phyloP scores from a whole-genome alignment of 2,113 vertebrate species.

The Alces alces region DNA sequence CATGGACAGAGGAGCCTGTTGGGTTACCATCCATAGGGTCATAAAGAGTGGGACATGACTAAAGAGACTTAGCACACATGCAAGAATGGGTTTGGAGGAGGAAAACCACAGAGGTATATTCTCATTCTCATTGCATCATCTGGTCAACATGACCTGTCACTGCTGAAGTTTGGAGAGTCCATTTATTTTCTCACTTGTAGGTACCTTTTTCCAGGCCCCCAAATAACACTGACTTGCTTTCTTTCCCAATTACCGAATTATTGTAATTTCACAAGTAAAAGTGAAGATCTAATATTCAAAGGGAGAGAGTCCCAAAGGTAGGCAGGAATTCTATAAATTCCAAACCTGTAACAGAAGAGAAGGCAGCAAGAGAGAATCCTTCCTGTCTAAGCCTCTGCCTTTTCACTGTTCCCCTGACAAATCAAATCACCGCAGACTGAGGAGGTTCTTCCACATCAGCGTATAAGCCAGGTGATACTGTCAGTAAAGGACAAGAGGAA shows the following conservation, averaged over 20 bases:
- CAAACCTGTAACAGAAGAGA: neutral
- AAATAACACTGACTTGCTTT: neutral
- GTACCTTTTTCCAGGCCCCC: neutral
- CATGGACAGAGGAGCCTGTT: neutral
- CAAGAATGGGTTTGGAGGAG: neutral
- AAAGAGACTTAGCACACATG: neutral
- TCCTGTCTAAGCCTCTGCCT: neutral
- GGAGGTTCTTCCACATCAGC: neutral
- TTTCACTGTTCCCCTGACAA: slow-evolving; percentile 31
- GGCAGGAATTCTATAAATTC: slow-evolving; percentile 2
- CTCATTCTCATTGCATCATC: neutral
- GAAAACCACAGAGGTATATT: neutral
- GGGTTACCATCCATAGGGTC: neutral
- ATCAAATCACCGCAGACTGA: neutral
- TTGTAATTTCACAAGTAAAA: slow-evolving; percentile 34
- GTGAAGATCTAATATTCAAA: neutral
- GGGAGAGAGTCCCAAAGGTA: neutral
- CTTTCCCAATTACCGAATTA: neutral
- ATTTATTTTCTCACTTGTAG: neutral
- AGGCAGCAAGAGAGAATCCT: neutral
- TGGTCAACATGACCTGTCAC: neutral
- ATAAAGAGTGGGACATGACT: neutral
- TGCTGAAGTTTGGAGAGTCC: neutral
- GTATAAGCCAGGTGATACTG: slow-evolving; percentile 40
- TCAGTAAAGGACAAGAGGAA: slow-evolving; percentile 45